These are phyloP conservation scores for Campoletis raptor DNA, from an alignment of 2,888 invertebrate species.

Conservation along the genomic window DNA sequence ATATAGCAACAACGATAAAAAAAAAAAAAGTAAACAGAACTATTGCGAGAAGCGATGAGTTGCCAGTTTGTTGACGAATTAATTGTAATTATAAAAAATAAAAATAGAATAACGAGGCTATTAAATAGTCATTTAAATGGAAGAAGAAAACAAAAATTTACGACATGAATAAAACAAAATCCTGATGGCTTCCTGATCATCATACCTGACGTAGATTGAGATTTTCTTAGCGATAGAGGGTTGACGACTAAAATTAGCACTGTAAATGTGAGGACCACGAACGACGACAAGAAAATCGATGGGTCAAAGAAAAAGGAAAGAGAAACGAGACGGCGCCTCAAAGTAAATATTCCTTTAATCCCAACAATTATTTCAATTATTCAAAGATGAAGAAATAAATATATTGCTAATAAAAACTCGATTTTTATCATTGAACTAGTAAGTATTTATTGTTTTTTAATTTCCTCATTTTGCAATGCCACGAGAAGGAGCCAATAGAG, in stretches of 20 bases:
- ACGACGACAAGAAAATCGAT: conserved; percentile 55
- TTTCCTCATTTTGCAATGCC: conserved; percentile 8
- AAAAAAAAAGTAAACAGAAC: not conserved
- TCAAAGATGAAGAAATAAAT: not conserved
- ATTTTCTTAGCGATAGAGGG: not conserved
- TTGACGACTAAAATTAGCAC: conserved; percentile 56
- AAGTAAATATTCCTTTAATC: conserved; percentile 5
- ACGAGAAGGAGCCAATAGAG: conserved; percentile 47
- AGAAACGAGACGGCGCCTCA: conserved; percentile 8
- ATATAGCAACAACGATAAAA: not conserved
- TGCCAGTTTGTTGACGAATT: not conserved
- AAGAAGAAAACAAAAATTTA: not conserved
- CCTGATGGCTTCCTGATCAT: conserved; percentile 16
- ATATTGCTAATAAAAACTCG: not conserved
- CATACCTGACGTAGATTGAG: not conserved
- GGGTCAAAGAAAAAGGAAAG: conserved; percentile 23
- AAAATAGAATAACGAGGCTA: not conserved
- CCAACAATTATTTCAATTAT: not conserved
- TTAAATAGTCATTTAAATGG: not conserved
- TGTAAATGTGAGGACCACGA: conserved; percentile 29
- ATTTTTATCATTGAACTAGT: not conserved
- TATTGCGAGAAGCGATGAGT: not conserved
- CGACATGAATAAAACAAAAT: not conserved
- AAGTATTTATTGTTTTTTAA: not conserved
- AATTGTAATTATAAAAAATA: not conserved